A percentile compares a stretch with the other conserved stretches of the same genome.
Conservation (phyloP, 1,140 invertebrate genomes). For the Gonioctena quinquepunctata region DNA sequence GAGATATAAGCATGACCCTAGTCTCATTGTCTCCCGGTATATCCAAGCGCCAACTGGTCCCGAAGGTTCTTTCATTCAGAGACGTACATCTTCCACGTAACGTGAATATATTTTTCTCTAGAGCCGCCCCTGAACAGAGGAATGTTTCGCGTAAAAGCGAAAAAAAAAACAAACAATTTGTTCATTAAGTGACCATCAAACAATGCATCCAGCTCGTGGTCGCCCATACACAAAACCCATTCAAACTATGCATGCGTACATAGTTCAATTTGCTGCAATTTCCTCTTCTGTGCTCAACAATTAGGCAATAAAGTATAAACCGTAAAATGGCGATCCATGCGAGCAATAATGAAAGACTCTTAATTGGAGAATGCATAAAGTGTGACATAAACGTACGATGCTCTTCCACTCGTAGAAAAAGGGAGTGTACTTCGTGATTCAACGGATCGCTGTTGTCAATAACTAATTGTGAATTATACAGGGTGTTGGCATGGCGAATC, state of each 20-base stretch:
- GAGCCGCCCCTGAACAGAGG: no score
- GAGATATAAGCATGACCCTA: no score
- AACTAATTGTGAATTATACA: background rate
- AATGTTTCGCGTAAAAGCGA: no score
- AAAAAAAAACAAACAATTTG: no score
- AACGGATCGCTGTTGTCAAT: background rate
- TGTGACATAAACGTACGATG: background rate
- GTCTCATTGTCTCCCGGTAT: no score
- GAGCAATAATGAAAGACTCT: background rate
- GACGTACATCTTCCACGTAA: no score
- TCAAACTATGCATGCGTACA: background rate
- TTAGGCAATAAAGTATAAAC: background rate
- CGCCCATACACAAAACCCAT: background rate
- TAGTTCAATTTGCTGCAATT: background rate
- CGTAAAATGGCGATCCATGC: background rate
- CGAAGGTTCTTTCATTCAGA: no score
- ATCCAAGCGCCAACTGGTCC: no score
- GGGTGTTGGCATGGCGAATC: background rate
- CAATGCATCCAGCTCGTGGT: background rate
- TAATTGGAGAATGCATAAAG: background rate
- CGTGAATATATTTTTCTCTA: no score
- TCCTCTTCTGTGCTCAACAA: background rate
- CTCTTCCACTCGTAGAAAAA: background rate
- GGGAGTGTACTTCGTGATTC: background rate
- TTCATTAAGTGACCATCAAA: background rate